These are phyloP conservation scores for Ellobium chinense DNA, from an alignment of 2,888 invertebrate genomes.

Conservation along the genomic window DNA sequence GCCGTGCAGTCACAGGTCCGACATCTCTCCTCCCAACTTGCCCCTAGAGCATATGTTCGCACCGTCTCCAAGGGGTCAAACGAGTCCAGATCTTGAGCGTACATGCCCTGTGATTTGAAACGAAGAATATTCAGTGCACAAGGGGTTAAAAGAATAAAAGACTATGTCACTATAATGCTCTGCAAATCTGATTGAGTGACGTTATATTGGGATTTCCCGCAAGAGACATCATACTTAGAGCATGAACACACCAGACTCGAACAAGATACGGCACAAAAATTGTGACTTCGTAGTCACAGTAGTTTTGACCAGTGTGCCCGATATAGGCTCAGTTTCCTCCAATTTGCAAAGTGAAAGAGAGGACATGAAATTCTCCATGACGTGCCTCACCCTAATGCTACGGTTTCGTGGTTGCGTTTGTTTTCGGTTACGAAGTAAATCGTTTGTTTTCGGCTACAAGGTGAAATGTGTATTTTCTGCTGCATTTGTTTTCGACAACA, in stretches of 20 bases:
- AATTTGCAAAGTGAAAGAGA: too few relatives aligned
- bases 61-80: slow-evolving; percentile 9
- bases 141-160: background rate
- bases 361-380: too few relatives aligned
- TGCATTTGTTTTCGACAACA: too few relatives aligned
- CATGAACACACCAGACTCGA: background rate
- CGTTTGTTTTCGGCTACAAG: too few relatives aligned
- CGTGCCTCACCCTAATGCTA: too few relatives aligned
- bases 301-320: too few relatives aligned
- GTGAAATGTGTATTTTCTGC: too few relatives aligned
- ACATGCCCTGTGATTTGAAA: slow-evolving; percentile 8
- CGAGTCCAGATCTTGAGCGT: slow-evolving; percentile 19
- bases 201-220: background rate
- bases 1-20: slow-evolving; percentile 24
- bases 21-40: slow-evolving; percentile 22
- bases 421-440: too few relatives aligned
- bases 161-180: background rate
- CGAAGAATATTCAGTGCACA: background rate
- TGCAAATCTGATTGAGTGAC: background rate
- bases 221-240: background rate
- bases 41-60: background rate
- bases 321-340: too few relatives aligned
- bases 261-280: too few relatives aligned
- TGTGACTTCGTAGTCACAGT: too few relatives aligned
- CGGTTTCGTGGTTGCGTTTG: too few relatives aligned